Conservation (phyloP, 1,140 invertebrate genomes). For the Cryptotermes secundus region DNA sequence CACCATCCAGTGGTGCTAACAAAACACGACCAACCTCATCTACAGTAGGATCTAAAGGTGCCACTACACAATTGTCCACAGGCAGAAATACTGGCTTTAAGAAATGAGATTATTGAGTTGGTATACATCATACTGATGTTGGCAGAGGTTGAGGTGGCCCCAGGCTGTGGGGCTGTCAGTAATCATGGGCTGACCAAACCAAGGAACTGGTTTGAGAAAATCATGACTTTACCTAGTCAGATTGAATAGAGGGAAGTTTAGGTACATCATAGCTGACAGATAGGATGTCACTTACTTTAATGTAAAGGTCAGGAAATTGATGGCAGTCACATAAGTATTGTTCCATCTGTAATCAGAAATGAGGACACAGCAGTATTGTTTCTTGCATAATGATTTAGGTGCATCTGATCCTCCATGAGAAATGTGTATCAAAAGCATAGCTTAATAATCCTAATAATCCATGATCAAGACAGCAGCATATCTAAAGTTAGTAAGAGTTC, state of each 20-base stretch:
- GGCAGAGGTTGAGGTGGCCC: background rate
- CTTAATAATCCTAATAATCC: background rate
- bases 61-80: background rate
- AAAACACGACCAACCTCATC: slow-evolving; percentile 7
- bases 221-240: background rate
- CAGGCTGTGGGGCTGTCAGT: background rate
- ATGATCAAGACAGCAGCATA: background rate
- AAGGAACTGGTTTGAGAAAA: background rate
- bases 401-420: background rate
- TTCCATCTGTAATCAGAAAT: background rate
- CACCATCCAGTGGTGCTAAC: background rate
- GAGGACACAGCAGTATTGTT: background rate
- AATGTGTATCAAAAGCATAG: background rate
- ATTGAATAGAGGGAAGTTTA: background rate
- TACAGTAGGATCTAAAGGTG: background rate
- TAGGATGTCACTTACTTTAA: no score
- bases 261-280: background rate
- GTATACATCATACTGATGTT: no score
- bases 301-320: background rate
- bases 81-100: slow-evolving; percentile 6
- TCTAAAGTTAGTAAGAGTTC: background rate
- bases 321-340: background rate
- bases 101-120: background rate
- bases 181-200: background rate
- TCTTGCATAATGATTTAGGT: background rate